Base-by-base conservation (phyloP, 64 coral and sea anemone genomes). In the Actinia tenebrosa region DNA sequence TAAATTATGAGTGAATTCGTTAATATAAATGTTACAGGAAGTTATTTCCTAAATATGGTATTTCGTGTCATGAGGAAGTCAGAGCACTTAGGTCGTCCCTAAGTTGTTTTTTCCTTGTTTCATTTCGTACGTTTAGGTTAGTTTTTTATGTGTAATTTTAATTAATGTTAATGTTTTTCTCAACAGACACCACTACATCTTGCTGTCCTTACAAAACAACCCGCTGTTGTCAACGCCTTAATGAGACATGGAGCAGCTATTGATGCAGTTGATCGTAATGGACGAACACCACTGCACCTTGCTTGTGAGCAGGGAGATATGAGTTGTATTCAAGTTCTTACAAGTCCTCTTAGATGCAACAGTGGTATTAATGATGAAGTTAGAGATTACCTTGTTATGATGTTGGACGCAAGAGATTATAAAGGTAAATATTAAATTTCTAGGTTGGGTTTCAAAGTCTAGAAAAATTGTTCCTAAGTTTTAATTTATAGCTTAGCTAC, bases 281-380 rank as follows among this genome's bases (percentile, higher is more conserved):
- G 94, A 19, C 89, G 89, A 93, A 97, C 88, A 44, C 84, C 94
- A 16, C 87, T 97, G 10, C 94, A 97, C 84, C 86, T 97, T 50
- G 94, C 94, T 15, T 90, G 91, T 43, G 94, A 97, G 45, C 60
- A 77, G 30, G 91, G 91, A 20, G 91, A 93, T 63, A 79, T 87
- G 14, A 84, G 78, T 7, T 88, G 88, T 44, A 71, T 93, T 22
- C 53, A 93, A 43, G 88, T 89, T 88, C 84, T 96, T 52, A 87
- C 87, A 64, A 87, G 88, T 61, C 94, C 91, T 20, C 89, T 93
- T 80, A 81, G 87, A 66, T 90, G 84, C 30, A 22, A 85, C 83
- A 64, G 83, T 61, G 30, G 60, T n/a, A 58, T 83, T 43, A 47
- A 18, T 52, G 80, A 83, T 17, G 44, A 53, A 16, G 20, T 83